Evolutionary conservation across 2,113 vertebrate species (phyloP).

Genomic region (Leptocoma aspasia): DNA sequence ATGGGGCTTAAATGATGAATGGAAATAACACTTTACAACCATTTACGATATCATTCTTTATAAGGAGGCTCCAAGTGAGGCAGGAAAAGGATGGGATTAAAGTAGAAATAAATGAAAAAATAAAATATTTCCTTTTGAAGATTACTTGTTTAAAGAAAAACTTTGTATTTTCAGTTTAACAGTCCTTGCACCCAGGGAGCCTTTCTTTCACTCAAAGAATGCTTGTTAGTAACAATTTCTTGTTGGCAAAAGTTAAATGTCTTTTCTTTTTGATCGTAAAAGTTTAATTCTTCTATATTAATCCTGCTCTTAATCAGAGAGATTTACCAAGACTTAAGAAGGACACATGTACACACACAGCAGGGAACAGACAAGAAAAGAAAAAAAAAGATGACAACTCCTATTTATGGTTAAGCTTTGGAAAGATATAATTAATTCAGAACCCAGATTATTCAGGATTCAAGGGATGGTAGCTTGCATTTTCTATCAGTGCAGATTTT

Average conservation of each 20-base stretch:
- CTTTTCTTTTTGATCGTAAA: conserved; percentile 47
- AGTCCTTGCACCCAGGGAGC: neutral
- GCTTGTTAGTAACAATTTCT: conserved; percentile 39
- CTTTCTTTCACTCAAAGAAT: conserved; percentile 31
- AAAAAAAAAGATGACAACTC: neutral
- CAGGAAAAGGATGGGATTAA: neutral
- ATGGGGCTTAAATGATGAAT: neutral
- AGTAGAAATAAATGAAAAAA: conserved; percentile 31
- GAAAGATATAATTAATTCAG: conserved; percentile 54
- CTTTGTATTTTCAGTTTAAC: conserved; percentile 2
- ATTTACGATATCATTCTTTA: neutral
- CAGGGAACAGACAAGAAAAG: conserved; percentile 19
- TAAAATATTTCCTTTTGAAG: conserved; percentile 24
- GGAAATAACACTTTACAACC: neutral
- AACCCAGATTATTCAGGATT: conserved; percentile 49
- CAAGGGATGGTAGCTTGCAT: neutral
- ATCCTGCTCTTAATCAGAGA: conserved; percentile 53
- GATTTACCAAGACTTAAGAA: conserved; percentile 45
- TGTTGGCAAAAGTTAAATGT: conserved; percentile 34
- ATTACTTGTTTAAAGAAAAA: neutral
- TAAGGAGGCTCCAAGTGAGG: neutral
- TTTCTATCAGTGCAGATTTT: conserved; percentile 13
- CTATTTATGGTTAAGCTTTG: conserved; percentile 45
- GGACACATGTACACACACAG: conserved; percentile 3
- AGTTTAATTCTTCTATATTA: conserved; percentile 54